Conservation (phyloP, 2,888 invertebrate species). For the Volucella zonaria region DNA sequence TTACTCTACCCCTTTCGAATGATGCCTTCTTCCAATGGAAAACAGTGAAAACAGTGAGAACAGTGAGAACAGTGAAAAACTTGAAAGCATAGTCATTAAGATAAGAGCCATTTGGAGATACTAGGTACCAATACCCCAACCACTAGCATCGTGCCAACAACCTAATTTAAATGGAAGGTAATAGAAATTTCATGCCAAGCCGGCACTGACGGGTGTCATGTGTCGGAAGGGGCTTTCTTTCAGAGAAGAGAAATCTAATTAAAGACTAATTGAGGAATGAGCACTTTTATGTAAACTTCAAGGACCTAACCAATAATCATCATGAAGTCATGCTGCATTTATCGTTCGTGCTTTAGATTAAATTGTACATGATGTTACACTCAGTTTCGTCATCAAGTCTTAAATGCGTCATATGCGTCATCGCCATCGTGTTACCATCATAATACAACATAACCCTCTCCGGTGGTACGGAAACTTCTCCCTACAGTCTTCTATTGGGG, state of each 20-base stretch:
- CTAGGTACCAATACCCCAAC: too few species aligned
- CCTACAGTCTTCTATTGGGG: conserved; percentile 16
- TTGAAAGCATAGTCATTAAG: conserved; percentile 46
- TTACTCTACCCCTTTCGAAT: too few species aligned
- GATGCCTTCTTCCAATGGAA: not conserved
- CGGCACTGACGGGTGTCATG: conserved; percentile 11
- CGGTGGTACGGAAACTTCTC: conserved; percentile 4
- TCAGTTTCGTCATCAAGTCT: too few species aligned
- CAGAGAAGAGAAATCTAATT: conserved; percentile 54
- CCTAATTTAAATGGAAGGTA: conserved; percentile 26
- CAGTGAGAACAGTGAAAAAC: conserved; percentile 24
- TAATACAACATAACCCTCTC: not conserved
- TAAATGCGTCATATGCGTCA: too few species aligned
- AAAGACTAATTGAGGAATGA: conserved; percentile 66
- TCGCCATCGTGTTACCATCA: conserved; percentile 13
- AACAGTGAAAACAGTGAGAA: conserved; percentile 21
- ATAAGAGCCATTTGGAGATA: conserved; percentile 42
- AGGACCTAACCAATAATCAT: conserved; percentile 57
- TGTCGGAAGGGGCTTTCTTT: not conserved
- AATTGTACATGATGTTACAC: conserved; percentile 7
- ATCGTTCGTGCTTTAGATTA: conserved; percentile 41
- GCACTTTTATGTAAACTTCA: conserved; percentile 53
- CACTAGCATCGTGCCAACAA: conserved; percentile 42
- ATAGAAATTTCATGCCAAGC: conserved; percentile 50
- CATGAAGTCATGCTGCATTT: conserved; percentile 40